Evolutionary conservation across 1,140 invertebrate species (phyloP), one percentile per base, ranked within the genome.

Genomic region (Nilaparvata lugens): DNA sequence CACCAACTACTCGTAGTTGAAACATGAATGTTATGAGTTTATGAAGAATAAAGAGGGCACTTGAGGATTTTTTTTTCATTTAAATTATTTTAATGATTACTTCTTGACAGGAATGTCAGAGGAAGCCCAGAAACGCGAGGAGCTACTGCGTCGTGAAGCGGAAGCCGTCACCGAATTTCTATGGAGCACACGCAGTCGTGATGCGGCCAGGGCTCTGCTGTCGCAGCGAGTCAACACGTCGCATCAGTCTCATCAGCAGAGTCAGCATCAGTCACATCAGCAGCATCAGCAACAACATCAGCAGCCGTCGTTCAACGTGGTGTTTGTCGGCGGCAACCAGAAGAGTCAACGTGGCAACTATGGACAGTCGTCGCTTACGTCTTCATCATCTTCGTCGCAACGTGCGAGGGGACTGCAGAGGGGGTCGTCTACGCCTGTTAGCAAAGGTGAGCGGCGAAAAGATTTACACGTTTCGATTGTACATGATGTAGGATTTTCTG

Each of bases 161-260:
- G 68, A 67, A 53, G 67, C 66, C 18, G 79, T 81, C 4, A 77
- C 78, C 1, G 79, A 79, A 60, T 81, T 75, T 63, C 67, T 82
- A 3, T 79, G 81, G 64, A 76, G 79, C 5, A 79, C 75, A n/a
- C 67, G 79, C 54, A 79, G 74, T 62, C 70, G 78, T 14, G 73
- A 74, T 1, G 74, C 75, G 1, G 72, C 77, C 11, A 74, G 79
- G 64, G 79, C 74, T 24, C 58, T 76, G 6, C 58, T 78, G 2
- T 70, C 75, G 53, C 73, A 75, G 55, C 73, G 78, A 19, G 78
- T 11, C 2, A 11, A 11, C 31, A 11, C n/a, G n/a, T 77, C 3
- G 66, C 66, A 21, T 60, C 60, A 72, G n/a, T n/a, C 62, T 52
- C 68, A 72, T 40, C 66, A 70, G 31, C 67, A 70, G 4, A 69